Percentiles rank a stretch among this genome's conserved stretches.
Evolutionary conservation across 2,888 invertebrate species (phyloP).

Genomic region (Sphaerolaimus hirsutus): DNA sequence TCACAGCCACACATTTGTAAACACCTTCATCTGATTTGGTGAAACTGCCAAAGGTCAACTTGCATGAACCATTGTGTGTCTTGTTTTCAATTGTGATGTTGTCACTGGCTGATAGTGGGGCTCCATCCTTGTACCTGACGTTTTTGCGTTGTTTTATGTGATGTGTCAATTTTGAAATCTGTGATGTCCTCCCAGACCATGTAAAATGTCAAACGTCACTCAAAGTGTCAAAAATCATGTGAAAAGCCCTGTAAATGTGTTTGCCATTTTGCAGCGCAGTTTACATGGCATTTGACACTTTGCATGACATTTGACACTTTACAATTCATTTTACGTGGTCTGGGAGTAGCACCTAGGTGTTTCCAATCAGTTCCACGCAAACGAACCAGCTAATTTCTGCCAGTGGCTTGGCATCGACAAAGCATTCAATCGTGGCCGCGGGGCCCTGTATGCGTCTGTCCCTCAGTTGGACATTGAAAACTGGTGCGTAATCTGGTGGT

Average conservation of each 20-base stretch:
- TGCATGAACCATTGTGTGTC: conserved; percentile 20
- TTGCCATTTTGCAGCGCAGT: conserved; percentile 17
- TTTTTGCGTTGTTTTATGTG: no score
- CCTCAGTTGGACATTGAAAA: conserved; percentile 50
- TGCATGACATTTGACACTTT: background rate
- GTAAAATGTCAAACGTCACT: no score
- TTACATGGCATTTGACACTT: background rate
- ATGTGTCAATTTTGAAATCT: no score
- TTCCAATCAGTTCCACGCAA: no score
- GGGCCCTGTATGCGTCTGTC: conserved; percentile 30
- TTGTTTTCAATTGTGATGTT: conserved; percentile 17
- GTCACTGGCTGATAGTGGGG: conserved; percentile 19
- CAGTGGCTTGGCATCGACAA: conserved; percentile 22
- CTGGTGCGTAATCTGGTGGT: conserved; percentile 37
- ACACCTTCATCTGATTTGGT: background rate
- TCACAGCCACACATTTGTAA: conserved; percentile 48
- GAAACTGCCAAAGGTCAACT: conserved; percentile 15
- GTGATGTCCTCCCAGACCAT: no score
- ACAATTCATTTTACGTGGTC: no score
- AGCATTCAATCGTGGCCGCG: conserved; percentile 21
- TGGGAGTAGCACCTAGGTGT: no score
- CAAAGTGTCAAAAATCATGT: no score
- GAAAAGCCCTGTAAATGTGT: no score
- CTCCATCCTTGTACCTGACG: conserved; percentile 49
- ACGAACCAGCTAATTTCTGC: conserved; percentile 6